Percentiles rank a stretch among this genome's conserved stretches.
phyloP scores from a whole-genome alignment of 2,113 vertebrate species.

The Ariopsis seemanni region DNA sequence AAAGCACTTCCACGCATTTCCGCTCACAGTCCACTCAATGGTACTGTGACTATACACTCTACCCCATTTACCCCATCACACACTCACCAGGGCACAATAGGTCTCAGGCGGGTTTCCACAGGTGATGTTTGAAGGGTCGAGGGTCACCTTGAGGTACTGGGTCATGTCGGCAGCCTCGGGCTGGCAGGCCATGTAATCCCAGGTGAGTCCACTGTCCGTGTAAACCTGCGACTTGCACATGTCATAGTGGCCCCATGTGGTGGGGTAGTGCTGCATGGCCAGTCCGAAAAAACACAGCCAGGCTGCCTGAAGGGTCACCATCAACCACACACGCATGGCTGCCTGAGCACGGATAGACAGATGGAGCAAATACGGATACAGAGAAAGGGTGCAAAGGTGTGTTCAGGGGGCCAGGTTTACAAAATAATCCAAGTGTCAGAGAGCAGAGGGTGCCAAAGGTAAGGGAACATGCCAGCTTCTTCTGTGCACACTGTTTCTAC shows the following conservation, averaged over 20 bases:
- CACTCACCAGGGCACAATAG: conserved; percentile 97
- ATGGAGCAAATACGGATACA: background rate
- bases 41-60: background rate
- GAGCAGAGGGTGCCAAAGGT: conserved; percentile 66
- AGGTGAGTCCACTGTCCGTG: conserved; percentile 91
- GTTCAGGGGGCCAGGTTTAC: conserved; percentile 43
- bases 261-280: conserved; percentile 90
- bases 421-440: conserved; percentile 57
- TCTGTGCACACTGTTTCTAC: conserved; percentile 24
- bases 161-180: conserved; percentile 97
- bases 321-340: conserved; percentile 87
- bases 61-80: background rate
- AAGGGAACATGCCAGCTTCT: conserved; percentile 73
- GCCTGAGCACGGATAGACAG: conserved; percentile 39
- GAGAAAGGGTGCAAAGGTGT: background rate
- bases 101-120: conserved; percentile 96
- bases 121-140: conserved; percentile 95
- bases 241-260: conserved; percentile 96
- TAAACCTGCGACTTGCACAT: conserved; percentile 95
- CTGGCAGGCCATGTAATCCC: conserved; percentile 99
- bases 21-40: background rate
- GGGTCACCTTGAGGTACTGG: conserved; percentile 88
- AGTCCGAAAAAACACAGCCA: conserved; percentile 86
- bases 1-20: background rate
- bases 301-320: conserved; percentile 85